Percentiles rank a stretch among this genome's conserved stretches.
Evolutionary conservation across 2,113 vertebrate species (phyloP).

Genomic region (Cariama cristata): DNA sequence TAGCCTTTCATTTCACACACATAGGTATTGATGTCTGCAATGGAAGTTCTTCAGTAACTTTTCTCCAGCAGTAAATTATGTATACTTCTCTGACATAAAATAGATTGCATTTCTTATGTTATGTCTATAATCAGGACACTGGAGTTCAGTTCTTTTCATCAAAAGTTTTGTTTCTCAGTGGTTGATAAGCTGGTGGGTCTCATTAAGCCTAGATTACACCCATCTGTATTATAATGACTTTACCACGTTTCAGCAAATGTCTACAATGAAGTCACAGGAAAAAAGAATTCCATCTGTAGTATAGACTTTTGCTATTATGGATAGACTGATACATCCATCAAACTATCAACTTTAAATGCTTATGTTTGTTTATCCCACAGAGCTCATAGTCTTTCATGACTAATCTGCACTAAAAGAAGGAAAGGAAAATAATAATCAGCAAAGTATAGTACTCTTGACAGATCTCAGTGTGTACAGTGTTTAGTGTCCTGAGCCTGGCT

Average conservation of each 20-base stretch:
- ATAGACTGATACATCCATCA: neutral
- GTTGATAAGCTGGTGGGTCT: neutral
- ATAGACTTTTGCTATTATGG: neutral
- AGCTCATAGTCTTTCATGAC: neutral
- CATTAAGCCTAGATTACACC: neutral
- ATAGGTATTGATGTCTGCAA: conserved; percentile 4
- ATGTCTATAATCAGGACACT: neutral
- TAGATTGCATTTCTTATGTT: neutral
- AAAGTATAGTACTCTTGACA: neutral
- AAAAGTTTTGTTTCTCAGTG: neutral
- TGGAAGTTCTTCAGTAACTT: neutral
- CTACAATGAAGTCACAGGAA: neutral
- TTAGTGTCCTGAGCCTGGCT: neutral
- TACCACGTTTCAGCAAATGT: neutral
- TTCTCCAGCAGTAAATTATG: neutral
- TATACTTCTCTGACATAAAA: neutral
- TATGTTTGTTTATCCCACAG: neutral
- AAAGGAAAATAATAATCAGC: neutral
- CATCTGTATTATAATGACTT: neutral
- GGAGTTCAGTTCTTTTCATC: neutral
- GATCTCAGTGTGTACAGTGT: neutral
- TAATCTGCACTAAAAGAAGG: neutral
- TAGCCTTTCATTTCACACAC: conserved; percentile 24
- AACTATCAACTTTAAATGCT: neutral
- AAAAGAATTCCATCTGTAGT: neutral